Base-by-base conservation (phyloP, 2,888 invertebrate genomes). In the Thymelicus sylvestris region DNA sequence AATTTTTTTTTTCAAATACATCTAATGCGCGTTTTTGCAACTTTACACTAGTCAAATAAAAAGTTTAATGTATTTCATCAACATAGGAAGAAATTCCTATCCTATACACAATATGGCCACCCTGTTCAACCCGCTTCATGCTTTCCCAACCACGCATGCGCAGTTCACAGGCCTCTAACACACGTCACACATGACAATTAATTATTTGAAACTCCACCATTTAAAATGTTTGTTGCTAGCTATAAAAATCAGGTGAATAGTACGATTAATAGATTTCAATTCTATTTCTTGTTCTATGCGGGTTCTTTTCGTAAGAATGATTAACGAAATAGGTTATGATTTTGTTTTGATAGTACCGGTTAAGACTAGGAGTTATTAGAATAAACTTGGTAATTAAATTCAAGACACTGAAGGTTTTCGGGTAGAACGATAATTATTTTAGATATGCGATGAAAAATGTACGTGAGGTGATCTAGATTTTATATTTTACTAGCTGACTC, bases 61-160 rank as follows among this genome's bases (percentile, higher is more conserved):
- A 61, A 8, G 44, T 10, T 44, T 12, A 8, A 44, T 12, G 12
- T 44, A 44, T 44, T 12, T 12, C 44, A 44, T 12, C 8, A 12
- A 12, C 19, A 39, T 59, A 44, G 10, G n/a, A 7, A 47, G 38
- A 44, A 31, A 10, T 6, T 68, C 69, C 44, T 3, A 57, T 50
- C 67, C n/a, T 71, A 76, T 5, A 15, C 7, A 10, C 5, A 77
- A 57, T 61, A 71, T 79, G 73, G 67, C 41, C 82, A 79, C 86
- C 86, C 86, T 87, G 87, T 82, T 78, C 81, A 83, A 84, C 86
- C 84, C 86, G 83, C 84, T 84, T 84, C 77, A 82, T 80, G 79
- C 82, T 81, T 79, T 74, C 77, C 69, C 67, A 70, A 66, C 72
- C 71, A 79, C 92, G 93, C 92, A 88, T 88, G 92, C 92, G 91